Base-by-base conservation (phyloP, 53 echinoderm and acorn worm genomes). In the Holothuria scabra region DNA sequence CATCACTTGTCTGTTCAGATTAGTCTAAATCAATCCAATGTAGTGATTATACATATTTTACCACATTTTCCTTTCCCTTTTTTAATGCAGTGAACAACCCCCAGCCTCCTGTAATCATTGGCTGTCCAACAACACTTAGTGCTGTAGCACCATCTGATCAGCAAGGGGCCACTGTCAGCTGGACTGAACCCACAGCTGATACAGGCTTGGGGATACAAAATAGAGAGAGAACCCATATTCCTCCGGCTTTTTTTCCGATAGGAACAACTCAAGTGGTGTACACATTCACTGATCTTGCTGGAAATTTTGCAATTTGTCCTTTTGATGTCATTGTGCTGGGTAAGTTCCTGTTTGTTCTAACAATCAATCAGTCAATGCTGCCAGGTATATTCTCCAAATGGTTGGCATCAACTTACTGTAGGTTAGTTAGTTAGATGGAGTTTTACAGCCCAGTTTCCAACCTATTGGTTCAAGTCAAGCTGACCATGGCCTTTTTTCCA, bases 251-350 rank as follows among this genome's bases (percentile, higher is more conserved):
- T 14, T 83, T 83, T 56, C 69, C 25, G 16, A 29, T 66, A 49
- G 84, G 84, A 49, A 55, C 12, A 19, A 83, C 84, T 28, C 29
- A 83, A 12, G 67, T 83, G 41, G 29, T 28, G 12, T 83, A 83
- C 48, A 20, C 22, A 25, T 83, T 83, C 56, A 66, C 84, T 22
- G 84, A 83, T 33, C 46, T 49, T n/a, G 63, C 57, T 67, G 84
- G 84, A 65, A 67, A 49, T 83, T 13, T 30, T 41, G 66, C 84
- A 28, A 29, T 69, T 19, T 83, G 84, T 55, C 20, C 41, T 12
- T 83, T 83, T 29, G 46, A 25, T 24, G 66, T 83, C 21, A 72
- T 48, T 4, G 48, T 72, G 5, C 46, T 22, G 48, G 72, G 72
- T 72, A 49, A 46, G 72, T 48, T 6, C 18, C 52, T 52, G 14